phyloP scores from a whole-genome alignment of 2,888 invertebrate species.

The Parnassius mnemosyne region DNA sequence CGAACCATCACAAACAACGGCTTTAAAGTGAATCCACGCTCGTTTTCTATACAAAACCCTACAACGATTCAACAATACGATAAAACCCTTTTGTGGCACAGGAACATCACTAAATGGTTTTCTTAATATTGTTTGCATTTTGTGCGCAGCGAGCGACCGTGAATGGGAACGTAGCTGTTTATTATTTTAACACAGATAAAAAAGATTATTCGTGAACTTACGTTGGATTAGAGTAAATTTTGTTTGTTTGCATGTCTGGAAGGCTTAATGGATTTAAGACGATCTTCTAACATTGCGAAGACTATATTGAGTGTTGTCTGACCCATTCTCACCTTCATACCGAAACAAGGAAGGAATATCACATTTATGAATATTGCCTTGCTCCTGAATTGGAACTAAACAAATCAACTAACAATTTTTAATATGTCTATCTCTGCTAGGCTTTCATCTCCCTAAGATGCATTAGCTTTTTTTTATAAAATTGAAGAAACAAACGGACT shows the following conservation, averaged over 20 bases:
- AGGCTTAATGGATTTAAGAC: constrained; percentile 29
- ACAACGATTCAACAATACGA: constrained; percentile 30
- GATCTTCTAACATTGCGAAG: neutral
- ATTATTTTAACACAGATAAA: constrained; percentile 25
- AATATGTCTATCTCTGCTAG: too few species aligned
- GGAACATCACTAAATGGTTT: constrained; percentile 30
- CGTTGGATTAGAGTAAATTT: constrained; percentile 14
- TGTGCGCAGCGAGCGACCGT: neutral
- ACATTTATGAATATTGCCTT: too few species aligned
- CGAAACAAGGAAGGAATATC: too few species aligned
- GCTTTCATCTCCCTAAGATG: too few species aligned
- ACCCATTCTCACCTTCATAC: too few species aligned
- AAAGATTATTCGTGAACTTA: constrained; percentile 18
- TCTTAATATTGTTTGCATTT: constrained; percentile 27
- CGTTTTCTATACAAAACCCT: constrained; percentile 28
- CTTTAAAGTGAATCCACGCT: constrained; percentile 34
- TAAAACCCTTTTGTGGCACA: constrained; percentile 27
- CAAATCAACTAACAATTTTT: too few species aligned
- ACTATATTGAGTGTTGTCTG: too few species aligned
- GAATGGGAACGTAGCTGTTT: constrained; percentile 16
- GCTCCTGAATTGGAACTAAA: too few species aligned
- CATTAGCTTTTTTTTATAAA: too few species aligned
- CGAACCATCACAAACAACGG: constrained; percentile 26
- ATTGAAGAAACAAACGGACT: too few species aligned
- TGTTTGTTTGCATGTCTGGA: constrained; percentile 11